Evolutionary conservation across 2,888 invertebrate genomes (phyloP).

Genomic region (Zele albiditarsus): DNA sequence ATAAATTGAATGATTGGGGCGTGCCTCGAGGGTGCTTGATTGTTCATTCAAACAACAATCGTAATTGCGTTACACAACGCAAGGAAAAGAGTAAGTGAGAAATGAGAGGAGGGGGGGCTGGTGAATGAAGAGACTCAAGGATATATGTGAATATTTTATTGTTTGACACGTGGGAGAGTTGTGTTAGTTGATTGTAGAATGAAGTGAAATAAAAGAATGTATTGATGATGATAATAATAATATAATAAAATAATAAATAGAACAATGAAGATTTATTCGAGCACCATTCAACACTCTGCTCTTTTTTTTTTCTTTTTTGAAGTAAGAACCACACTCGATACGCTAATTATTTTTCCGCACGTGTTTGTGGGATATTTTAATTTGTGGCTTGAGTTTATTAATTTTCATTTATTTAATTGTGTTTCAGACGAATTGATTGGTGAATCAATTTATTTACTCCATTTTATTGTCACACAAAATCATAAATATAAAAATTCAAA

Average conservation of each 20-base stretch:
- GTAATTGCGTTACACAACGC: constrained; percentile 72
- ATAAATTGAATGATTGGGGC: constrained; percentile 73
- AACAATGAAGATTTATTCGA: constrained; percentile 14
- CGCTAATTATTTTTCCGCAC: too few species aligned
- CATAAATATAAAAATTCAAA: too few species aligned
- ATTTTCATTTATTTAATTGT: too few species aligned
- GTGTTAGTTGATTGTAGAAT: background rate
- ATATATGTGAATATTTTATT: constrained; percentile 15
- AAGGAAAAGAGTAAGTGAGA: constrained; percentile 40
- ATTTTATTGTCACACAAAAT: too few species aligned
- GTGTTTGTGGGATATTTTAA: too few species aligned
- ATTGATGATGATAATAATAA: background rate
- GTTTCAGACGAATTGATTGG: too few species aligned
- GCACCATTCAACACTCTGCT: constrained; percentile 30
- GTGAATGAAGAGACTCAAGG: constrained; percentile 44
- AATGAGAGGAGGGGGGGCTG: constrained; percentile 30
- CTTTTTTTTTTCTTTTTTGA: too few species aligned
- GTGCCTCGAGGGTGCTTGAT: constrained; percentile 72
- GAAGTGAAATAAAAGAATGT: background rate
- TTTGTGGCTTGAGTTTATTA: too few species aligned
- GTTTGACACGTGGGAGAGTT: constrained; percentile 12
- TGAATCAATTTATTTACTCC: too few species aligned
- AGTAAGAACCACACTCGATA: constrained; percentile 1
- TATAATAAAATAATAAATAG: background rate
- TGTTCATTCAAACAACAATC: constrained; percentile 74